A percentile compares a stretch with the other conserved stretches of the same genome.
These are phyloP conservation scores for Yponomeuta evonymella DNA, from an alignment of 2,888 invertebrate species.

Conservation along the genomic window DNA sequence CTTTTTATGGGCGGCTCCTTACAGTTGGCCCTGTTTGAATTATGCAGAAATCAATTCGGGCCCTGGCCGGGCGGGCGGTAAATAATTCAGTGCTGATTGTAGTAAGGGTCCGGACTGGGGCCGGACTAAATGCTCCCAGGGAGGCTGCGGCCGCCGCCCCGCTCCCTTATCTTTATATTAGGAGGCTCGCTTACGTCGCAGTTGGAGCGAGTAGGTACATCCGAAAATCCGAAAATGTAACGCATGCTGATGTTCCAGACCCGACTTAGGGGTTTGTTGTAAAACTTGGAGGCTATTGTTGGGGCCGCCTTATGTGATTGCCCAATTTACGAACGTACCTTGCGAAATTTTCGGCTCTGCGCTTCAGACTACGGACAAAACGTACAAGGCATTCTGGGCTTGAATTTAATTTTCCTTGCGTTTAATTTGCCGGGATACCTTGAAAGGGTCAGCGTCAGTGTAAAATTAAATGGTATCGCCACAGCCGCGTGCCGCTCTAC, in stretches of 20 bases:
- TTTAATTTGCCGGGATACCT: slow-evolving; percentile 1
- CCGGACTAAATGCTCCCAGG: slow-evolving; percentile 59
- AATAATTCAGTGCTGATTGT: slow-evolving; percentile 71
- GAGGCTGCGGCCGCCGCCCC: slow-evolving; percentile 47
- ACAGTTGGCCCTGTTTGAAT: slow-evolving; percentile 55
- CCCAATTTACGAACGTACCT: not conserved
- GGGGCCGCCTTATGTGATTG: not conserved
- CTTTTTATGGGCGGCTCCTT: slow-evolving; percentile 44
- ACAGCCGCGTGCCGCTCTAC: slow-evolving; percentile 28
- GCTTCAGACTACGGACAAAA: too few relatives aligned
- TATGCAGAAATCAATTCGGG: slow-evolving; percentile 70
- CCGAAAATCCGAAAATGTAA: not conserved
- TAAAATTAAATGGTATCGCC: slow-evolving; percentile 38
- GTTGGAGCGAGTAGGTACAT: slow-evolving; percentile 22
- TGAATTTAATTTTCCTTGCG: not conserved
- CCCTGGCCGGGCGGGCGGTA: slow-evolving; percentile 57
- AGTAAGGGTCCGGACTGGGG: slow-evolving; percentile 55
- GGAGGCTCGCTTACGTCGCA: slow-evolving; percentile 38
- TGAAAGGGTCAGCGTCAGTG: slow-evolving; percentile 5
- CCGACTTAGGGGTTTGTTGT: slow-evolving; percentile 5
- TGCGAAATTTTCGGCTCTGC: not conserved
- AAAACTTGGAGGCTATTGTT: not conserved
- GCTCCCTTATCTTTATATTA: slow-evolving; percentile 42
- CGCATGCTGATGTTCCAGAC: slow-evolving; percentile 1
- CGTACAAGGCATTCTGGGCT: not conserved